Conservation (phyloP, 1,140 invertebrate genomes). For the Pissodes strobi region DNA sequence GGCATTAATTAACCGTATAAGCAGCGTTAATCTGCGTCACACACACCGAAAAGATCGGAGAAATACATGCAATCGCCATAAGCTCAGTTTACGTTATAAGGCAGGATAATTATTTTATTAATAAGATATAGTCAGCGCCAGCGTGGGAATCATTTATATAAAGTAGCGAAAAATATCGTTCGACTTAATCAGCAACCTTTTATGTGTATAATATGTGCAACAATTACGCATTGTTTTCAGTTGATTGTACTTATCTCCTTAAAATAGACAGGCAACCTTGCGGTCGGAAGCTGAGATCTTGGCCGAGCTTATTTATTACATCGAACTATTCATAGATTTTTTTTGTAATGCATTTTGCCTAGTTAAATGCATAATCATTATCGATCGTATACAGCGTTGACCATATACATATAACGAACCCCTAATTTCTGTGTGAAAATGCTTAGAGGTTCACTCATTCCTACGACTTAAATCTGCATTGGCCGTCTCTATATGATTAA, state of each 20-base stretch:
- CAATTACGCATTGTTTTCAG: slow-evolving; percentile 22
- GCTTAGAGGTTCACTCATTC: no score
- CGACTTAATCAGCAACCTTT: slow-evolving; percentile 24
- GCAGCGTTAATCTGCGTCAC: no score
- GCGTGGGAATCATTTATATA: slow-evolving; percentile 25
- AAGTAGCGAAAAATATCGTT: slow-evolving; percentile 4
- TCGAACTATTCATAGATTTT: background rate
- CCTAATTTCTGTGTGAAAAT: no score
- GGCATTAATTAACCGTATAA: background rate
- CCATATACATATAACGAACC: no score
- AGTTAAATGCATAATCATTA: no score
- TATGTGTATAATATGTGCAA: slow-evolving; percentile 17
- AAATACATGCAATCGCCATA: background rate
- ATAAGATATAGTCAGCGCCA: slow-evolving; percentile 27
- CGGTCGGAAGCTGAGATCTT: background rate
- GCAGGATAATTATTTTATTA: slow-evolving; percentile 24
- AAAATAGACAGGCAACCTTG: slow-evolving; percentile 15
- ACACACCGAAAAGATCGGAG: background rate
- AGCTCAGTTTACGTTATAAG: slow-evolving; percentile 3
- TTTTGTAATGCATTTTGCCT: no score
- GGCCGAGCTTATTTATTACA: background rate
- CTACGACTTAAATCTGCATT: no score
- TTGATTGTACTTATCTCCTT: slow-evolving; percentile 11
- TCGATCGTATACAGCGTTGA: no score
- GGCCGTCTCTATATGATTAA: no score